These are phyloP conservation scores for Apistogramma diplotaenia DNA, from an alignment of 2,113 vertebrate species.

Conservation along the genomic window DNA sequence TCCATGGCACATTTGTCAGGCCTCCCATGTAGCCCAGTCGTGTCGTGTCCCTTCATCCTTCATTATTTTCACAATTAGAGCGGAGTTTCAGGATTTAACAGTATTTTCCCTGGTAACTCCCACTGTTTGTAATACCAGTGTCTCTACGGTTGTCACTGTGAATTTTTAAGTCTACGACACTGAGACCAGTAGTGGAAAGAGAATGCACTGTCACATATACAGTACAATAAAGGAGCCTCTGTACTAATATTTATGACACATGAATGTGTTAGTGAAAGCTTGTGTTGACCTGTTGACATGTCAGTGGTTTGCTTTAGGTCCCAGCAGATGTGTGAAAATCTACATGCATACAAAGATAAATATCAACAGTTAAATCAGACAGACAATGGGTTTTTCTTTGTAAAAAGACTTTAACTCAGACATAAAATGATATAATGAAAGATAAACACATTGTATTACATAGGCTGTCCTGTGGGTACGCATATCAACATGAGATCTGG, in stretches of 20 bases:
- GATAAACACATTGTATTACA: not conserved
- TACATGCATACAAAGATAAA: not conserved
- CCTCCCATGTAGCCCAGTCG: slow-evolving; percentile 55
- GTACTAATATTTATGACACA: slow-evolving; percentile 27
- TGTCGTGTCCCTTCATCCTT: slow-evolving; percentile 76
- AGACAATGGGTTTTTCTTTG: not conserved
- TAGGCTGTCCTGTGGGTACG: not conserved
- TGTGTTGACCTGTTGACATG: slow-evolving; percentile 3
- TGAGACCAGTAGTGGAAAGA: slow-evolving; percentile 26
- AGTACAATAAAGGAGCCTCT: slow-evolving; percentile 8
- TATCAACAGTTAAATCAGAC: not conserved
- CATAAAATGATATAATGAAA: not conserved
- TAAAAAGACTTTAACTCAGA: not conserved
- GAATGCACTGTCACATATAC: not conserved
- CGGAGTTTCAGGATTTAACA: slow-evolving; percentile 54
- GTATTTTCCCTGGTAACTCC: slow-evolving; percentile 26
- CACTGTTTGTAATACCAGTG: slow-evolving; percentile 42
- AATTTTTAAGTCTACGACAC: slow-evolving; percentile 19
- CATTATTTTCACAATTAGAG: slow-evolving; percentile 69
- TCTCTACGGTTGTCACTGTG: slow-evolving; percentile 29
- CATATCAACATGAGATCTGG: slow-evolving; percentile 6
- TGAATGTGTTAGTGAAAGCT: slow-evolving; percentile 5
- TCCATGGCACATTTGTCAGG: slow-evolving; percentile 43
- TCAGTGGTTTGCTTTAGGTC: not conserved
- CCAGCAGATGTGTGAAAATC: not conserved